These are phyloP conservation scores for Amniataba percoides DNA, from an alignment of 2,797 vertebrate genomes.

Conservation along the genomic window DNA sequence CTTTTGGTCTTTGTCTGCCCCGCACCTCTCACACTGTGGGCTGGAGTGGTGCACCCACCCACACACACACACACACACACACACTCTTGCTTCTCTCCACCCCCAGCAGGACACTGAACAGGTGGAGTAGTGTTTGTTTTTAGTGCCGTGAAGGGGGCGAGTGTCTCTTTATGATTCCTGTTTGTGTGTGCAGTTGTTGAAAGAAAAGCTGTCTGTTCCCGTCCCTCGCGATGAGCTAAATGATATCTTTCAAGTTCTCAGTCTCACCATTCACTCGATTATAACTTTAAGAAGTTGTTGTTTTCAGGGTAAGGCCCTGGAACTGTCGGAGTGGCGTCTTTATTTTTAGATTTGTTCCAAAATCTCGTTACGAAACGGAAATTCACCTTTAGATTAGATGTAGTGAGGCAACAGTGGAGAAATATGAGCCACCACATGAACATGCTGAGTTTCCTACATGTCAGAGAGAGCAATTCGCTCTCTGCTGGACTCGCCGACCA, in stretches of 20 bases:
- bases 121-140: conserved; percentile 76
- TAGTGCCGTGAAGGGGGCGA: conserved; percentile 34
- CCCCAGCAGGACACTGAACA: conserved; percentile 72
- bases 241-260: neutral
- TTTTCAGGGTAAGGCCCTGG: neutral
- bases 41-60: conserved; percentile 22
- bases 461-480: conserved; percentile 51
- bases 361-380: neutral
- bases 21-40: conserved; percentile 31
- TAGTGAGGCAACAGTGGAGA: conserved; percentile 1
- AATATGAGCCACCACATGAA: conserved; percentile 33
- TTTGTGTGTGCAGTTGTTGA: conserved; percentile 73
- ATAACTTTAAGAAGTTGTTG: neutral
- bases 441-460: conserved; percentile 54
- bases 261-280: conserved; percentile 18
- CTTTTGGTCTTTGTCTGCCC: conserved; percentile 43
- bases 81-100: conserved; percentile 29
- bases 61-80: conserved; percentile 16
- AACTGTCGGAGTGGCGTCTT: neutral
- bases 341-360: conserved; percentile 20
- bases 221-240: conserved; percentile 40
- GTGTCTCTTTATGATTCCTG: conserved; percentile 64
- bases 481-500: conserved; percentile 34
- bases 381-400: conserved; percentile 29
- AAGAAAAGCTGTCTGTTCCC: conserved; percentile 55